phyloP scores from a whole-genome alignment of 2,113 vertebrate genomes.

The Cavia porcellus region DNA sequence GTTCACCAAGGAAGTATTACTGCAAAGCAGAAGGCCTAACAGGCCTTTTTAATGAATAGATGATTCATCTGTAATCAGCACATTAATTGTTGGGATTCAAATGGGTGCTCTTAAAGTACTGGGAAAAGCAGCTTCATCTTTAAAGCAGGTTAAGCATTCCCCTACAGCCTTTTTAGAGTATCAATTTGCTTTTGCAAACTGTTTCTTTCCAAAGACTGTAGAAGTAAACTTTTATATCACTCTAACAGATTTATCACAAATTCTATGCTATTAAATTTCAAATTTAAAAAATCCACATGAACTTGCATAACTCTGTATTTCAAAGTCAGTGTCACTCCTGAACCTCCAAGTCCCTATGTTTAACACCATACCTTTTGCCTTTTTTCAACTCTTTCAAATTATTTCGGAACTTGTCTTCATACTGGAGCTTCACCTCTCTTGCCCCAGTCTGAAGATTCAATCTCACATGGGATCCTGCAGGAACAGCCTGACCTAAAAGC shows the following conservation, averaged over 20 bases:
- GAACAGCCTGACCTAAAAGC: constrained; percentile 93
- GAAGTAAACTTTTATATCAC: constrained; percentile 59
- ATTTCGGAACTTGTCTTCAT: constrained; percentile 82
- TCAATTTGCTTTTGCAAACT: constrained; percentile 76
- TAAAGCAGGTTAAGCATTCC: constrained; percentile 80
- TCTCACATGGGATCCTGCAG: constrained; percentile 93
- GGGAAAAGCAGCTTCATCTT: constrained; percentile 76
- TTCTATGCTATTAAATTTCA: constrained; percentile 59
- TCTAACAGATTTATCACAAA: constrained; percentile 72
- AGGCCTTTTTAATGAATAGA: constrained; percentile 83
- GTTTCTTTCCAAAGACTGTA: constrained; percentile 67
- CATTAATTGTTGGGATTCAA: constrained; percentile 83
- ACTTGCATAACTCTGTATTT: constrained; percentile 56
- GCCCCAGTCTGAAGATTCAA: constrained; percentile 96
- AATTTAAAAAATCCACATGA: constrained; percentile 15
- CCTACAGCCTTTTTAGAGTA: constrained; percentile 69
- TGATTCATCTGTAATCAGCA: constrained; percentile 81
- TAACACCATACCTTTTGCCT: constrained; percentile 88
- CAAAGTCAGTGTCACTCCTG: constrained; percentile 19
- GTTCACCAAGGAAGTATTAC: constrained; percentile 80
- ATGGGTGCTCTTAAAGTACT: constrained; percentile 78
- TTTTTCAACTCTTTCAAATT: constrained; percentile 85
- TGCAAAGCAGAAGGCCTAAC: constrained; percentile 77
- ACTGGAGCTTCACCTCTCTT: constrained; percentile 91
- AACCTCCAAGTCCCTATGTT: not conserved